Percentiles rank a stretch among this genome's conserved stretches.
These are phyloP conservation scores for Falco peregrinus DNA, from an alignment of 2,797 vertebrate species.

Conservation along the genomic window DNA sequence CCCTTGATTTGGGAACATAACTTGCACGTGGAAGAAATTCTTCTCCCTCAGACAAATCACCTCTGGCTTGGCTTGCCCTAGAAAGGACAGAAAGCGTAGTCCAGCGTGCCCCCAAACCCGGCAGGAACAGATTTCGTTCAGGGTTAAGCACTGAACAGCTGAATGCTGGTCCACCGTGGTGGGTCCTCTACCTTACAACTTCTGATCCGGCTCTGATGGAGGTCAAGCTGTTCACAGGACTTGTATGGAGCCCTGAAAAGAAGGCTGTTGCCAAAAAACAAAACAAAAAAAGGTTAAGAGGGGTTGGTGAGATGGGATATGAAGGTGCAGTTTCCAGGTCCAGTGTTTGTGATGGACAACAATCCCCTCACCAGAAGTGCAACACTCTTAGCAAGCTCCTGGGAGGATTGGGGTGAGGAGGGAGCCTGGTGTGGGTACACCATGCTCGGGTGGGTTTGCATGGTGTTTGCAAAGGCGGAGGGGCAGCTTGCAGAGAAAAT, in stretches of 20 bases:
- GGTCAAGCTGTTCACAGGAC: not conserved
- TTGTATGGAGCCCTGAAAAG: too few species aligned
- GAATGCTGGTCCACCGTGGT: not conserved
- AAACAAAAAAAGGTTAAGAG: too few species aligned
- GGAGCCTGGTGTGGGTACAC: not conserved
- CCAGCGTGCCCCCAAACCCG: not conserved
- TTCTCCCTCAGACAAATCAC: not conserved
- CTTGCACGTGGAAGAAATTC: not conserved
- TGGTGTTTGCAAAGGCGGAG: not conserved
- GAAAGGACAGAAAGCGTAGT: not conserved
- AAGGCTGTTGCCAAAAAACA: not conserved
- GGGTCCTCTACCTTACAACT: not conserved
- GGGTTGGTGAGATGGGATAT: not conserved
- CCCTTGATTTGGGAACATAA: not conserved
- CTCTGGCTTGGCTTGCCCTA: not conserved
- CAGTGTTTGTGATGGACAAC: not conserved
- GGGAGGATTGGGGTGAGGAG: not conserved
- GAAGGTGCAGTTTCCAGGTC: not conserved
- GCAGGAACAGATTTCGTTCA: not conserved
- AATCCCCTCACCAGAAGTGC: too few species aligned
- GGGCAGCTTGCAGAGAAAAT: not conserved
- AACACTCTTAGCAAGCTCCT: rapidly evolving
- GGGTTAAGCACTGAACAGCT: not conserved
- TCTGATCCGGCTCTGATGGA: not conserved
- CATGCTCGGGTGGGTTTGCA: rapidly evolving